Percentiles rank a stretch among this genome's conserved stretches.
Evolutionary conservation across 2,797 vertebrate genomes (phyloP).

Genomic region (Decapterus maruadsi): DNA sequence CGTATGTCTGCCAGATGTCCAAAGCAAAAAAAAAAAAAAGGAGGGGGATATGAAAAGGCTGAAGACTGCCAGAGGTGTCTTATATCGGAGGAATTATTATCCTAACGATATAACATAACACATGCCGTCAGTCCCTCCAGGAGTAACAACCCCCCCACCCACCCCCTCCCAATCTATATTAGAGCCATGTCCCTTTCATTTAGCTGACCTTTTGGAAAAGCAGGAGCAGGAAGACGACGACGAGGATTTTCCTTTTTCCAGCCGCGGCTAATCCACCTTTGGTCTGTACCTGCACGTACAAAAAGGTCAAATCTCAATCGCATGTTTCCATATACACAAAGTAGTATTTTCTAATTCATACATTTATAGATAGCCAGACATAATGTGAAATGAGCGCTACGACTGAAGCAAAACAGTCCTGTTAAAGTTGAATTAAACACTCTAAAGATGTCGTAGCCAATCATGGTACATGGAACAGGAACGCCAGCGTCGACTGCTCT

Average conservation of each 20-base stretch:
- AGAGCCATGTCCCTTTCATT: constrained; percentile 58
- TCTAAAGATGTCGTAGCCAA: neutral
- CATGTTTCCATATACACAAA: neutral
- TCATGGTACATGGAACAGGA: neutral
- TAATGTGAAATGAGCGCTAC: neutral
- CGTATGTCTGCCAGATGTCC: constrained; percentile 87
- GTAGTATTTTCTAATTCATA: neutral
- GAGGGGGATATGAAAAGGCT: constrained; percentile 67
- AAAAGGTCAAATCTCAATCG: neutral
- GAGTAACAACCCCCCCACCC: constrained; percentile 46
- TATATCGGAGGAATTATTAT: constrained; percentile 81
- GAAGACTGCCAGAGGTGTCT: constrained; percentile 77
- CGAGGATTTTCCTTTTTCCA: constrained; percentile 45
- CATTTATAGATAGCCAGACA: neutral
- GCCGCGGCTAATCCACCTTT: constrained; percentile 1
- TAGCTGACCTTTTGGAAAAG: constrained; percentile 48
- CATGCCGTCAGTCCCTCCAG: constrained; percentile 75
- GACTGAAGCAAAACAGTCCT: neutral
- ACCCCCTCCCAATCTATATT: constrained; percentile 45
- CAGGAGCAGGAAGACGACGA: constrained; percentile 20
- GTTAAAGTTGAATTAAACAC: neutral
- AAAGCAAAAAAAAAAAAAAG: constrained; percentile 42
- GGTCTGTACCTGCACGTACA: constrained; percentile 12
- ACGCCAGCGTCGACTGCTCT: neutral
- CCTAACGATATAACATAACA: constrained; percentile 80